Conservation (phyloP, 2,113 vertebrate genomes). For the Drymodes brunneopygia region DNA sequence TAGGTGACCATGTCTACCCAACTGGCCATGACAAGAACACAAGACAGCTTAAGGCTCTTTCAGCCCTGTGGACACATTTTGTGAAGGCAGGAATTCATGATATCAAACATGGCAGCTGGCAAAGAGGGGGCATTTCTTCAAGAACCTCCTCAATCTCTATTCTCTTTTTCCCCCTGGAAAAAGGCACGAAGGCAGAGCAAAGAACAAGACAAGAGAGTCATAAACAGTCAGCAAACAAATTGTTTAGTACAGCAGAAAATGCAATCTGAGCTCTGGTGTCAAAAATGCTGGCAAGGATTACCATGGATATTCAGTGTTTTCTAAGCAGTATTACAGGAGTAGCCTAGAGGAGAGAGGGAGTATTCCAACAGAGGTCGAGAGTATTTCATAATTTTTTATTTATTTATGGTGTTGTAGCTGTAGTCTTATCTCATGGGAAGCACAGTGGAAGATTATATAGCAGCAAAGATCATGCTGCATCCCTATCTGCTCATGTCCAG, state of each 20-base stretch:
- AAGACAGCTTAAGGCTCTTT: neutral
- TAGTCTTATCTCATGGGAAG: conserved; percentile 1
- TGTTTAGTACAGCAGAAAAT: neutral
- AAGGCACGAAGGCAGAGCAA: neutral
- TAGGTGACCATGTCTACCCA: neutral
- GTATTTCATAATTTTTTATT: conserved; percentile 32
- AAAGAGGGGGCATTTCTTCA: neutral
- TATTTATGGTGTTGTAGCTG: neutral
- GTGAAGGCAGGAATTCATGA: neutral
- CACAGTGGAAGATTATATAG: neutral
- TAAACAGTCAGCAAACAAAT: neutral
- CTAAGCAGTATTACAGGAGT: neutral
- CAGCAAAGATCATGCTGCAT: neutral
- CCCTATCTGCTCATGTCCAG: neutral
- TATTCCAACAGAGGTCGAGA: neutral
- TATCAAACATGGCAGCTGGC: neutral
- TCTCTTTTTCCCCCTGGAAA: neutral
- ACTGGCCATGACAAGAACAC: neutral
- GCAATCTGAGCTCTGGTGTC: neutral
- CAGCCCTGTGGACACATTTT: neutral
- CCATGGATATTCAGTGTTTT: neutral
- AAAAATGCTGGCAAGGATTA: neutral
- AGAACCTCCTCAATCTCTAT: neutral
- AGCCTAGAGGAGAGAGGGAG: neutral
- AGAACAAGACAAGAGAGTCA: neutral